These are phyloP conservation scores for Hemibagrus guttatus DNA, from an alignment of 2,797 vertebrate genomes.

Conservation along the genomic window DNA sequence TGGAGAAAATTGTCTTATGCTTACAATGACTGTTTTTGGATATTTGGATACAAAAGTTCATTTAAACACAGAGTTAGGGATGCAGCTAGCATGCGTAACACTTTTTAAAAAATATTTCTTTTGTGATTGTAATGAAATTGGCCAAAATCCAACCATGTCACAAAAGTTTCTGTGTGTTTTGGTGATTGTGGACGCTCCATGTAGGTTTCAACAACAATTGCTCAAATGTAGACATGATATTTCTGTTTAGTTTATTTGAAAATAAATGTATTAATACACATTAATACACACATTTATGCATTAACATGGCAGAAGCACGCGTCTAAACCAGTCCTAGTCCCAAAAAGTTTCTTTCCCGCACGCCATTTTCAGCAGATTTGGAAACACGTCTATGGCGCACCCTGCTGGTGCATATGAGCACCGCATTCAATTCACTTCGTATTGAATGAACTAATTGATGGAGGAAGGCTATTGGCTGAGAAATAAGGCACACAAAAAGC, in stretches of 20 bases:
- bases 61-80: neutral
- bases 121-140: neutral
- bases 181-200: neutral
- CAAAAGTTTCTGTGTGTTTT: neutral
- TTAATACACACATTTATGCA: neutral
- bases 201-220: neutral
- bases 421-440: constrained; percentile 54
- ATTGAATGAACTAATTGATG: constrained; percentile 57
- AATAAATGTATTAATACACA: neutral
- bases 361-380: constrained; percentile 47
- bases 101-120: neutral
- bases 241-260: neutral
- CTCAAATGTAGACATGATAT: neutral
- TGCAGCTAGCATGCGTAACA: neutral
- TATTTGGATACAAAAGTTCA: neutral
- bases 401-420: constrained; percentile 68
- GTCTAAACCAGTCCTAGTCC: neutral
- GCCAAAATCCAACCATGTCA: neutral
- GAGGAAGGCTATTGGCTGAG: neutral
- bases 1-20: neutral
- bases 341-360: neutral
- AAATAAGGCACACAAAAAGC: neutral
- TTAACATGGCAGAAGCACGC: neutral
- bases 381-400: constrained; percentile 65
- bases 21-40: neutral